A percentile compares a stretch with the other conserved stretches of the same genome.
Evolutionary conservation across 2,888 invertebrate species (phyloP).

Genomic region (Drosophila incognita): DNA sequence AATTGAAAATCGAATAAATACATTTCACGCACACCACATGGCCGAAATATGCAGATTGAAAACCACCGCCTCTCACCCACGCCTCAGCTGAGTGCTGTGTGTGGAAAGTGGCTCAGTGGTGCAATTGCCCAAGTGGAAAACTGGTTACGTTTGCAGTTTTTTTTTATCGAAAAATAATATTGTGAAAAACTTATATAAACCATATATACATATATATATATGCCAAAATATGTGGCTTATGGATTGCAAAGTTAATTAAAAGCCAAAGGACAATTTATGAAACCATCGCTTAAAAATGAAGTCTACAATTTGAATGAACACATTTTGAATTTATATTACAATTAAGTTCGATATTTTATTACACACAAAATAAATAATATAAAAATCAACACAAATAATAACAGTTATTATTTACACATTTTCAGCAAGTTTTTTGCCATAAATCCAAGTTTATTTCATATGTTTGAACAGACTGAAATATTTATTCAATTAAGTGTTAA

Average conservation of each 20-base stretch:
- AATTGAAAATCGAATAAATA: slow-evolving; percentile 65
- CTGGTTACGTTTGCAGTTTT: slow-evolving; percentile 65
- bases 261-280: slow-evolving; percentile 34
- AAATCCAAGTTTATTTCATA: neutral
- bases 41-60: slow-evolving; percentile 38
- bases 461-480: neutral
- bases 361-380: neutral
- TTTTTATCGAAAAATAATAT: slow-evolving; percentile 26
- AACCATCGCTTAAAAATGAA: slow-evolving; percentile 10
- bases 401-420: neutral
- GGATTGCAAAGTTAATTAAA: slow-evolving; percentile 60
- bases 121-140: slow-evolving; percentile 55
- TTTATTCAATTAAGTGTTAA: neutral
- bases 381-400: neutral
- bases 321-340: neutral
- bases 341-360: slow-evolving; percentile 11
- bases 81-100: neutral
- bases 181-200: slow-evolving; percentile 18
- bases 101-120: slow-evolving; percentile 49
- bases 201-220: neutral
- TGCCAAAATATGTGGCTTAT: neutral
- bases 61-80: neutral
- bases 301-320: neutral
- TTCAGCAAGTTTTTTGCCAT: neutral
- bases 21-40: slow-evolving; percentile 30